Percentiles rank a stretch among this genome's conserved stretches.
These are phyloP conservation scores for Thereuonema tuberculata DNA, from an alignment of 1,140 invertebrate genomes.

Conservation along the genomic window DNA sequence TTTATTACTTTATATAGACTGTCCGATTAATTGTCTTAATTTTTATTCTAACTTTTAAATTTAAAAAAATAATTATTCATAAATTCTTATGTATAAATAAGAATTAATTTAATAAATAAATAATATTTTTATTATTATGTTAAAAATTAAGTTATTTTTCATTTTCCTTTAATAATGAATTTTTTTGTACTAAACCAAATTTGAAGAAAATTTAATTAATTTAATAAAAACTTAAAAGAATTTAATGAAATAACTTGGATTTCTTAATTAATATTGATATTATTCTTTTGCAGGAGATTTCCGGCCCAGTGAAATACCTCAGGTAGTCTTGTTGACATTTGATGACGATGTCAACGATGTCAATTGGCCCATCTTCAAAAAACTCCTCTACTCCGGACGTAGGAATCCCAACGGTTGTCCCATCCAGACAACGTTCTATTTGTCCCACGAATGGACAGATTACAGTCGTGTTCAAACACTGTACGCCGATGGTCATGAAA, in stretches of 20 bases:
- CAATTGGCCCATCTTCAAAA: constrained; percentile 23
- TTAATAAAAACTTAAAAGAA: background rate
- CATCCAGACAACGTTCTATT: constrained; percentile 38
- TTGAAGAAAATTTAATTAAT: background rate
- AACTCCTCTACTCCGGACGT: constrained; percentile 22
- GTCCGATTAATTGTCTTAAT: too few relatives aligned
- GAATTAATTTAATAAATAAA: too few relatives aligned
- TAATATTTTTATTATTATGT: too few relatives aligned
- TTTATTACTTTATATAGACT: too few relatives aligned
- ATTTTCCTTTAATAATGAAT: constrained; percentile 54
- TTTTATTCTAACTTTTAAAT: too few relatives aligned
- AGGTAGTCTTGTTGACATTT: constrained; percentile 27
- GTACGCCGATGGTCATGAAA: constrained; percentile 35
- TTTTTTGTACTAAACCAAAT: background rate
- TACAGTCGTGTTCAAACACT: constrained; percentile 34
- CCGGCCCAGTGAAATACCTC: constrained; percentile 18
- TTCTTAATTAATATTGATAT: too few relatives aligned
- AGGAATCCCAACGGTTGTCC: constrained; percentile 37
- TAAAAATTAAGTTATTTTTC: too few relatives aligned
- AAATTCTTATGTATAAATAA: too few relatives aligned
- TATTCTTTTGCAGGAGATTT: constrained; percentile 5
- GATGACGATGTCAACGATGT: constrained; percentile 28
- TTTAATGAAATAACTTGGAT: constrained; percentile 5
- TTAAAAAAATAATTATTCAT: too few relatives aligned
- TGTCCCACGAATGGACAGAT: constrained; percentile 38